Evolutionary conservation across 2,888 invertebrate species (phyloP), one percentile per base, ranked within the genome.

Genomic region (Taenaris catops): DNA sequence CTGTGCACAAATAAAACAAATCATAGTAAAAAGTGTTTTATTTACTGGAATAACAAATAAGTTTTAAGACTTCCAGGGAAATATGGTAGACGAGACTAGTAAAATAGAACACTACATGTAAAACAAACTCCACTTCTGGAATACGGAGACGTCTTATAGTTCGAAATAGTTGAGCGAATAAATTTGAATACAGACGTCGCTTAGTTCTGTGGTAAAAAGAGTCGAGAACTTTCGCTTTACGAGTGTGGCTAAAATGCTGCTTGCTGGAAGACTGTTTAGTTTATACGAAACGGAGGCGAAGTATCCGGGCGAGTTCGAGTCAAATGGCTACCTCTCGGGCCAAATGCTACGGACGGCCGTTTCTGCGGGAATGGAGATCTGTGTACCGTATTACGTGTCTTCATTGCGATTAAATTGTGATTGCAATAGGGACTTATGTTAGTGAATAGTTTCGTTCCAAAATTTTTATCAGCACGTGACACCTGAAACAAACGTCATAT

Each of bases 161-260:
- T n/a, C 51, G 51, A 50, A 49, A 49, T 59, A 58, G 58, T 52
- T 47, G 61, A 60, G 60, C 62, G 68, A 74, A 75, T n/a, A 79
- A 79, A 81, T 80, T 83, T 81, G 75, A 83, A 81, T 81, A 76
- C 76, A 76, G 75, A 78, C 74, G 74, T 76, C 65, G 61, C 68
- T 53, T 46, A 63, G 72, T 75, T 63, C 57, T 26, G 25, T 11
- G 12, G 34, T 41, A 25, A 41, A 38, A 31, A 9, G 17, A n/a
- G 28, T 27, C 21, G 12, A 14, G 66, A 67, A 70, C 72, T 51
- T 66, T 66, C 63, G 56, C 63, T 84, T 86, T 84, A 84, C 80
- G 84, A 84, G 63, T 63, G 55, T 52, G 58, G 71, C 74, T 76
- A 73, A 80, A 80, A 80, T 69, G 72, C 74, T 75, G 76, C 70